Conservation (phyloP, 2,113 vertebrate species). For the Thinocorus orbignyianus region DNA sequence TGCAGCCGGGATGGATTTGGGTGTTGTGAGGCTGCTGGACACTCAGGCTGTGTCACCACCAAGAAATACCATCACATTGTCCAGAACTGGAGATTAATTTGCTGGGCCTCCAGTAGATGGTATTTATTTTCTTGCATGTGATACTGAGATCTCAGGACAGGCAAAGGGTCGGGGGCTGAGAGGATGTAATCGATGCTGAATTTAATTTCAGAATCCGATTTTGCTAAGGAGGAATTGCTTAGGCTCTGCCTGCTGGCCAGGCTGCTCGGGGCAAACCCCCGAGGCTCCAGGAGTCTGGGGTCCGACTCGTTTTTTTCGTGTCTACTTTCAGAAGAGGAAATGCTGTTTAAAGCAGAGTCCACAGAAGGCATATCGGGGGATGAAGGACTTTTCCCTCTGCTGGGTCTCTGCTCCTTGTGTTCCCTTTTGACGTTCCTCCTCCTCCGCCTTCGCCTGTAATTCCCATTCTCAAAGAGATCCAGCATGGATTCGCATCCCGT, state of each 20-base stretch:
- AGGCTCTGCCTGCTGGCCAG: constrained; percentile 65
- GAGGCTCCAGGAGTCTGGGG: constrained; percentile 60
- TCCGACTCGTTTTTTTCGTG: not conserved
- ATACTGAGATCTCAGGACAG: constrained; percentile 74
- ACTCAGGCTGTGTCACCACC: not conserved
- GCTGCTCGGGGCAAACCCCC: constrained; percentile 72
- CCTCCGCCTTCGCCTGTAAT: constrained; percentile 88
- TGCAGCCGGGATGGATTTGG: not conserved
- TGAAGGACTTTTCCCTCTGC: not conserved
- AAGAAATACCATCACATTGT: constrained; percentile 74
- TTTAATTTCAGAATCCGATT: constrained; percentile 89
- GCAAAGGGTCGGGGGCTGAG: constrained; percentile 86
- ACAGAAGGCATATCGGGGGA: not conserved
- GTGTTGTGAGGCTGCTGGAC: not conserved
- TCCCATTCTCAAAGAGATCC: constrained; percentile 96
- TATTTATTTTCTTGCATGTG: constrained; percentile 68
- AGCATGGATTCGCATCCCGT: constrained; percentile 95
- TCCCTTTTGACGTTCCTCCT: constrained; percentile 84
- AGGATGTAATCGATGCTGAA: constrained; percentile 99
- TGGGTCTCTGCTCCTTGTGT: constrained; percentile 69
- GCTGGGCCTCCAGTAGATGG: constrained; percentile 78
- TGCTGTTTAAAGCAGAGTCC: not conserved
- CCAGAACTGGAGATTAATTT: constrained; percentile 86
- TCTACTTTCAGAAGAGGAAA: constrained; percentile 60
- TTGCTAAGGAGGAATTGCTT: constrained; percentile 69